Percentiles rank a stretch among this genome's conserved stretches.
phyloP scores from a whole-genome alignment of 2,888 invertebrate genomes.

The Macrosoma leucophasiata region DNA sequence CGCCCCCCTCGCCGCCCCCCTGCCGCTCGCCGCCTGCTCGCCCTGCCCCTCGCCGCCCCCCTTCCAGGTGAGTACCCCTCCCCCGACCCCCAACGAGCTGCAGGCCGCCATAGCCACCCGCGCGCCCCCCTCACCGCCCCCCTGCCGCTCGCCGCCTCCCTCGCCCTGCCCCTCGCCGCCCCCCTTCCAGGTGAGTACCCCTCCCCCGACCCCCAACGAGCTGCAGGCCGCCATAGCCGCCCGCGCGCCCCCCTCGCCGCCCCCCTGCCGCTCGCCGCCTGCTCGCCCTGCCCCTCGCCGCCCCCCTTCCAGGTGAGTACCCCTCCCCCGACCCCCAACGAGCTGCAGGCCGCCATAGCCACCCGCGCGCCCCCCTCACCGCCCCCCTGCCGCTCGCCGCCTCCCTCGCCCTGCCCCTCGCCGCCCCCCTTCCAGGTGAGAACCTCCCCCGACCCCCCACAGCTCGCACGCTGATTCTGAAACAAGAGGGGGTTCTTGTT shows the following conservation, averaged over 20 bases:
- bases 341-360: constrained; percentile 52
- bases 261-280: constrained; percentile 24
- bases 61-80: constrained; percentile 12
- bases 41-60: constrained; percentile 17
- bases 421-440: constrained; percentile 16
- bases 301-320: constrained; percentile 14
- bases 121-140: constrained; percentile 32
- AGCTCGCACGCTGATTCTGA: too few species aligned
- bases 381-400: constrained; percentile 25
- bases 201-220: constrained; percentile 10
- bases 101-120: constrained; percentile 48
- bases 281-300: constrained; percentile 18
- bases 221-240: constrained; percentile 11
- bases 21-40: constrained; percentile 6
- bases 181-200: constrained; percentile 11
- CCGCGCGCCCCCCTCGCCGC: constrained; percentile 26
- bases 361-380: constrained; percentile 38
- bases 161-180: constrained; percentile 19
- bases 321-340: constrained; percentile 22
- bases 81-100: constrained; percentile 36
- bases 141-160: constrained; percentile 22
- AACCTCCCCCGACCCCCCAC: constrained; percentile 13
- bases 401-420: constrained; percentile 16
- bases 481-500: too few species aligned
- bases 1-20: not conserved